phyloP scores from a whole-genome alignment of 1,140 invertebrate species.

The Tigriopus japonicus region DNA sequence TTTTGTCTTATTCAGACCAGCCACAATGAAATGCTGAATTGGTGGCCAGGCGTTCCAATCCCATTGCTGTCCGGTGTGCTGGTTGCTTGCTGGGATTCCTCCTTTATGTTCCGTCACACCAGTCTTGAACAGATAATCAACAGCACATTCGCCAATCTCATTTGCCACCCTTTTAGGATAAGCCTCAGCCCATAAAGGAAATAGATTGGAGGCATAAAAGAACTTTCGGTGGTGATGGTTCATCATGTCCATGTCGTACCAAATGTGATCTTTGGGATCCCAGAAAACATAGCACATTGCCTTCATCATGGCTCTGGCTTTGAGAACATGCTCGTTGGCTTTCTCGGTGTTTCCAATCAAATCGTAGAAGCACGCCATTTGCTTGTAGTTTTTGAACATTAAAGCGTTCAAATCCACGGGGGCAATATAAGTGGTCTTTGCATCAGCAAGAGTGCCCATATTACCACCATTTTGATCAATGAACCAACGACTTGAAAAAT shows the following conservation, averaged over 20 bases:
- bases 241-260: conserved; percentile 4
- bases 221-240: conserved; percentile 14
- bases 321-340: neutral
- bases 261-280: neutral
- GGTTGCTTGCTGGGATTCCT: conserved; percentile 19
- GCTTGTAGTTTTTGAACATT: neutral
- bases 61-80: conserved; percentile 22
- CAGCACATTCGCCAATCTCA: conserved; percentile 42
- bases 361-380: neutral
- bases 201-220: conserved; percentile 65
- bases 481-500: conserved; percentile 84
- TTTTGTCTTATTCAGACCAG: conserved; percentile 21
- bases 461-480: conserved; percentile 24
- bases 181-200: conserved; percentile 57
- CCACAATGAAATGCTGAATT: conserved; percentile 21
- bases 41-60: conserved; percentile 25
- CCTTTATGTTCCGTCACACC: conserved; percentile 15
- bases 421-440: neutral
- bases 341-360: conserved; percentile 22
- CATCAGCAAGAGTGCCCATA: neutral
- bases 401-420: conserved; percentile 12
- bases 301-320: neutral
- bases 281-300: neutral
- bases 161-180: conserved; percentile 36
- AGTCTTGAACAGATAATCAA: conserved; percentile 47